Evolutionary conservation across 1,140 invertebrate species (phyloP).

Genomic region (Stegodyphus dumicola): DNA sequence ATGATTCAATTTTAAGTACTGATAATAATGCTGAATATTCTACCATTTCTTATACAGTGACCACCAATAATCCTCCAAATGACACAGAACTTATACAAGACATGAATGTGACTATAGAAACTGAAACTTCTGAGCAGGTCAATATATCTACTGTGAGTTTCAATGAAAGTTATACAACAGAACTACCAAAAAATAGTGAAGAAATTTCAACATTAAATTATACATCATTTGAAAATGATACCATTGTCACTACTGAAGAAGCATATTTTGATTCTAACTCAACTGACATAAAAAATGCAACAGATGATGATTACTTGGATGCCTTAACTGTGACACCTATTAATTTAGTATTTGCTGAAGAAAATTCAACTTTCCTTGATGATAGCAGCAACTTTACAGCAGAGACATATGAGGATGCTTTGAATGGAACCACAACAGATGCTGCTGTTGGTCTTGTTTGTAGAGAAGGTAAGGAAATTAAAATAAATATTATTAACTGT

Average conservation of each 20-base stretch:
- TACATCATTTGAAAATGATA: not conserved
- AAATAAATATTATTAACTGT: too few species aligned
- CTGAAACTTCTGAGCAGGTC: not conserved
- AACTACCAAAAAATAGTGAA: not conserved
- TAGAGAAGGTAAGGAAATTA: slow-evolving; percentile 36
- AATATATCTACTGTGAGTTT: not conserved
- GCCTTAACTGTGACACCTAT: not conserved
- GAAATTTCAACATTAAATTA: not conserved
- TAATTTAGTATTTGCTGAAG: not conserved
- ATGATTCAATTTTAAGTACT: too few species aligned
- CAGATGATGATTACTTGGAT: not conserved
- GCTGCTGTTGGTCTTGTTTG: slow-evolving; percentile 32
- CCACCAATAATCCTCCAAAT: too few species aligned
- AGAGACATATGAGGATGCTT: not conserved
- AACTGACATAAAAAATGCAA: not conserved
- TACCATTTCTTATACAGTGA: too few species aligned
- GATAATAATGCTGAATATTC: too few species aligned
- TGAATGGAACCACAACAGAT: slow-evolving; percentile 52
- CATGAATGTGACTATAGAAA: not conserved
- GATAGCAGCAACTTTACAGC: not conserved
- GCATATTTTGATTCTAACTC: not conserved
- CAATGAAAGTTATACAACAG: not conserved
- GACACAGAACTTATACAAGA: not conserved
- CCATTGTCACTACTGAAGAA: not conserved
- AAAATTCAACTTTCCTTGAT: not conserved